Percentiles rank a stretch among this genome's conserved stretches.
phyloP scores from a whole-genome alignment of 2,888 invertebrate species.

The Trissolcus japonicus region DNA sequence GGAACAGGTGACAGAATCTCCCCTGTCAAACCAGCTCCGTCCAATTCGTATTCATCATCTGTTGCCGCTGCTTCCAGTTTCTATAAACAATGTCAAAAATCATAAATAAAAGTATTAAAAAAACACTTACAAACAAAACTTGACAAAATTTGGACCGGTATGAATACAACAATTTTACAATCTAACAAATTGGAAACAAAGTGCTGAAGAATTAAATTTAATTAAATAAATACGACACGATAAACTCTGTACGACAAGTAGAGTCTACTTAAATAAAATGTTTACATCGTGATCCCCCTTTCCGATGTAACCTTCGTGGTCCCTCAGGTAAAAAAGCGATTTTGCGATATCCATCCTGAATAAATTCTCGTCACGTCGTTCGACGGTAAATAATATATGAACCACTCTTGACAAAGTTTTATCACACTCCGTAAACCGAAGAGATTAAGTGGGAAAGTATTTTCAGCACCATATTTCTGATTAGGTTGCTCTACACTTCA shows the following conservation, averaged over 20 bases:
- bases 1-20: conserved; percentile 86
- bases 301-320: conserved; percentile 93
- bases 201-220: conserved; percentile 1
- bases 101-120: neutral
- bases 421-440: neutral
- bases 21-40: conserved; percentile 83
- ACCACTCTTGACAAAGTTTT: neutral
- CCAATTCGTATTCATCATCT: conserved; percentile 85
- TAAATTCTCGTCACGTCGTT: neutral
- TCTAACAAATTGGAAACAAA: neutral
- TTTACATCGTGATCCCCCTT: conserved; percentile 87
- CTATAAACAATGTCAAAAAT: conserved; percentile 70
- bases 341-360: conserved; percentile 91
- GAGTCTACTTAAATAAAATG: conserved; percentile 42
- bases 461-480: neutral
- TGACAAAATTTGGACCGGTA: too few species aligned
- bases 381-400: neutral
- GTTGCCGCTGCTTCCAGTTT: conserved; percentile 87
- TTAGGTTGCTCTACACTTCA: too few species aligned
- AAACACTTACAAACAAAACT: neutral
- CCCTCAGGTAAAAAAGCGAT: conserved; percentile 90
- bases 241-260: neutral
- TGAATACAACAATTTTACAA: too few species aligned
- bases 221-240: neutral
- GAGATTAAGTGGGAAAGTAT: neutral